Base-by-base conservation (phyloP, 2,888 invertebrate species). In the Chamaedrilus cognettii region DNA sequence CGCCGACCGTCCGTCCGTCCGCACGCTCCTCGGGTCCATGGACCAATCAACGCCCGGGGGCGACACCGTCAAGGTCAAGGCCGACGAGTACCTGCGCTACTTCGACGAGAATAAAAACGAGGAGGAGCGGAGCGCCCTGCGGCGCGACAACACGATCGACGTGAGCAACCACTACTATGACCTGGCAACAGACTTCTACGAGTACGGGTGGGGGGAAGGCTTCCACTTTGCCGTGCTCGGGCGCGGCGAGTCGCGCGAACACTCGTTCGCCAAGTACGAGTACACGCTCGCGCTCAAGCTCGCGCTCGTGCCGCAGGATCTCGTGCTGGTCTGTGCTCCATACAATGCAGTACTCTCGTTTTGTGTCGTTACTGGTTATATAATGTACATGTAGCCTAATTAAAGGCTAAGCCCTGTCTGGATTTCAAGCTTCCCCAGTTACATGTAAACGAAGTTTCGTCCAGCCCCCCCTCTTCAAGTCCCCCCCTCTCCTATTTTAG, bases 131-230 rank as follows among this genome's bases (percentile, higher is more conserved):
- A 56, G n/a, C 0, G n/a, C 2, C 2, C 5, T 49, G 42, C 32
- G 65, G 33, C 30, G 35, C n/a, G 57, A 63, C 51, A 32, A 69
- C 23, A 33, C 60, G 11, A 51, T 33, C 19, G 59, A 59, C 11
- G 55, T 71, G 31, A 56, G 64, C 11, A 66, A 57, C 23, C 31
- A 60, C 49, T 73, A 68, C 60, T 73, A 73, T 33, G 70, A 72
- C 60, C n/a, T 73, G 31, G 68, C 65, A 28, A 73, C 73, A 1
- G 73, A 73, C 60, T 73, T 73, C 67, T 73, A 67, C 56, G 73
- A 73, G 64, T 73, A 73, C 30, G 73, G 73, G 34, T 73, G 73
- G 73, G 72, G 73, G 2, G 67, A 72, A 58, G 64, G 59, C 11
- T 73, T 73, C 63, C 73, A 73, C 62, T 73, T 73, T 60, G 65